Conservation (phyloP, 37 sponge, comb jelly and placozoan genomes). For the Bolinopsis microptera region DNA sequence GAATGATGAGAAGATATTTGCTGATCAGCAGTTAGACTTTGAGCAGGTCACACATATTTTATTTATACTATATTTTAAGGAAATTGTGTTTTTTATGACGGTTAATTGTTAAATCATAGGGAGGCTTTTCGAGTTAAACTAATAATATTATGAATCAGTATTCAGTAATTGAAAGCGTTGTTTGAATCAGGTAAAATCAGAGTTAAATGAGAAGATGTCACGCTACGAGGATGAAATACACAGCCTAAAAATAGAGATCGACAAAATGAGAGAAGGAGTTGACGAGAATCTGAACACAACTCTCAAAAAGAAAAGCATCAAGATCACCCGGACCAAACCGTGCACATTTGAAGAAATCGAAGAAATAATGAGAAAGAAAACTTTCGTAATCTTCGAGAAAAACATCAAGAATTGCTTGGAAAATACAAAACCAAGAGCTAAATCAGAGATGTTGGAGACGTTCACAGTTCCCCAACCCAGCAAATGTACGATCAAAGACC, state of each 20-base stretch:
- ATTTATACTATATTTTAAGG: no score
- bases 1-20: slow-evolving; percentile 65
- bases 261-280: not conserved
- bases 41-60: not conserved
- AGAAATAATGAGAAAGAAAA: slow-evolving; percentile 35
- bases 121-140: no score
- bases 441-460: not conserved
- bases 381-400: slow-evolving; percentile 29
- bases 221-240: slow-evolving; percentile 1
- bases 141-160: no score
- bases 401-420: slow-evolving; percentile 38
- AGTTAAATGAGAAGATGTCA: not conserved
- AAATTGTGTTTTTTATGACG: no score
- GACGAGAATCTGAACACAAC: slow-evolving; percentile 45
- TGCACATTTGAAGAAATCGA: slow-evolving; percentile 51
- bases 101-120: no score
- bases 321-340: slow-evolving; percentile 21
- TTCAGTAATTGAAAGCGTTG: no score
- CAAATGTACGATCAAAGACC: not conserved
- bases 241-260: not conserved
- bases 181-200: not conserved
- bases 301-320: slow-evolving; percentile 23
- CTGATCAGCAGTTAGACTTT: slow-evolving; percentile 48
- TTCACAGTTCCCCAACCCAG: not conserved
- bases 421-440: slow-evolving; percentile 16